Evolutionary conservation across 2,888 invertebrate species (phyloP), one percentile per base, ranked within the genome.

Genomic region (Agonopterix arenella): DNA sequence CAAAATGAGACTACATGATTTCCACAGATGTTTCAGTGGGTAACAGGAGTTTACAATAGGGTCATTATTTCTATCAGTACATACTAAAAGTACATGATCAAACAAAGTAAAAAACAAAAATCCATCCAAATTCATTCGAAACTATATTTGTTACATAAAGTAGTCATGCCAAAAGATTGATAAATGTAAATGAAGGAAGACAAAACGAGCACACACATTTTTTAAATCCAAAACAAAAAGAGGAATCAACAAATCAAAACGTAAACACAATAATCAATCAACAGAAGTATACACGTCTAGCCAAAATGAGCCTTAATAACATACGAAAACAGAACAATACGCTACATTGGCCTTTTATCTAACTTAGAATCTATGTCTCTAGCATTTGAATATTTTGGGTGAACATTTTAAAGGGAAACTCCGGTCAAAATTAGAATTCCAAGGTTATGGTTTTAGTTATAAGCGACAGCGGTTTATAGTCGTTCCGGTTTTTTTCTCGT

Each of bases 401-500:
- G 76, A 72, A 68, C 73, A 74, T 70, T 78, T 80, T 78, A 73
- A 77, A 80, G 79, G 81, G 81, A 80, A 82, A 80, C 78, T 79
- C 60, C 63, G 65, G 48, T 69, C 65, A 59, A 73, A 83, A 84
- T 83, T 84, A 78, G 77, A 78, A 77, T 80, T 77, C 60, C 68
- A 65, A 70, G 62, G 67, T 51, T 64, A 45, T 49, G 60, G 70
- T 57, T 0, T 36, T 72, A 70, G 62, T 36, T 11, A 60, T 40
- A 40, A 50, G 60, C 56, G 36, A 0, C 7, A 57, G 70, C 70
- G 66, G 37, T 28, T 49, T 10, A 38, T 13, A 13, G 28, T 28
- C 28, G 4, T 18, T 18, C 18, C 18, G 4, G 18, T 3, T 18
- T 18, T 18, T 18, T 18, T 18, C 18, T 18, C 18, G 18, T 4